Percentiles rank a stretch among this genome's conserved stretches.
phyloP scores from a whole-genome alignment of 37 sponge, comb jelly and placozoan species.

The Dysidea cf. avara region DNA sequence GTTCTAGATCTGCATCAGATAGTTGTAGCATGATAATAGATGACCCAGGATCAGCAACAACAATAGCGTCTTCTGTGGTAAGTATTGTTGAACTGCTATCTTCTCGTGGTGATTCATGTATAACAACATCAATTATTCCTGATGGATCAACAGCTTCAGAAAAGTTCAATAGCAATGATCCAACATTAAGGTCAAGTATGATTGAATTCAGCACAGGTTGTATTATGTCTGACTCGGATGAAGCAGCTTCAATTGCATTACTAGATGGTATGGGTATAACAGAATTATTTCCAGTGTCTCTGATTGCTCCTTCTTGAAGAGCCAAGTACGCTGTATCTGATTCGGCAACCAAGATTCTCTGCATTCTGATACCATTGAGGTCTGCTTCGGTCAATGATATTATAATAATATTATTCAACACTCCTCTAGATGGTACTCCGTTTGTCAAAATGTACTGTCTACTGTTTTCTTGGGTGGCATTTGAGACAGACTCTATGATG shows the following conservation, averaged over 20 bases:
- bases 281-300: slow-evolving; percentile 77
- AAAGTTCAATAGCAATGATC: slow-evolving; percentile 67
- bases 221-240: slow-evolving; percentile 55
- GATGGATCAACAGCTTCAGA: slow-evolving; percentile 69
- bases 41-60: slow-evolving; percentile 50
- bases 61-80: slow-evolving; percentile 7
- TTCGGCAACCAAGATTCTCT: slow-evolving; percentile 52
- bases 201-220: slow-evolving; percentile 54
- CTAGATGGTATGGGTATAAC: slow-evolving; percentile 57
- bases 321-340: slow-evolving; percentile 61
- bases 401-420: slow-evolving; percentile 27
- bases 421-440: slow-evolving; percentile 26
- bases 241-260: slow-evolving; percentile 49
- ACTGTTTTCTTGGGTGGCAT: slow-evolving; percentile 23
- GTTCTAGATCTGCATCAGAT: slow-evolving; percentile 35
- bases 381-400: slow-evolving; percentile 42
- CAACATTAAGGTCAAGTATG: slow-evolving; percentile 67
- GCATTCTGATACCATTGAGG: slow-evolving; percentile 71
- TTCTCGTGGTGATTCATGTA: slow-evolving; percentile 27
- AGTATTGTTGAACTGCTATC: slow-evolving; percentile 1
- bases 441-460: slow-evolving; percentile 49
- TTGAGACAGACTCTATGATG: slow-evolving; percentile 52
- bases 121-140: slow-evolving; percentile 18
- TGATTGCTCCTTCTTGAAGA: slow-evolving; percentile 58
- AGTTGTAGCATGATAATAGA: slow-evolving; percentile 52